Percentiles rank a stretch among this genome's conserved stretches.
These are phyloP conservation scores for Camelus dromedarius DNA, from an alignment of 2,113 vertebrate species.

Conservation along the genomic window DNA sequence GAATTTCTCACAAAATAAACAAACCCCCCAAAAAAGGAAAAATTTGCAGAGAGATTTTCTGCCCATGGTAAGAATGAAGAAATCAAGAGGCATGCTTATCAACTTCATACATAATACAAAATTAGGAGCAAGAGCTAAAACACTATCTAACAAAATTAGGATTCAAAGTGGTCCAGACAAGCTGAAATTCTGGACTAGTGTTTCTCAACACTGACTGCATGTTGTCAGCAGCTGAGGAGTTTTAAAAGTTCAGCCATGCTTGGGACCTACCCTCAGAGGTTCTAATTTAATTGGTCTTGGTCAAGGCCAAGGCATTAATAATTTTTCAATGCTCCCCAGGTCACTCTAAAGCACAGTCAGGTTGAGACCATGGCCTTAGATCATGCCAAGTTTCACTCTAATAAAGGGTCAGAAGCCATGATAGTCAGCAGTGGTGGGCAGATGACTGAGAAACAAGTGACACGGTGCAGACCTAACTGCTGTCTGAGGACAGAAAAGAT, in stretches of 20 bases:
- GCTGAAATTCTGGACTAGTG: background rate
- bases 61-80: background rate
- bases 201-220: background rate
- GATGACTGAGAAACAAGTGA: background rate
- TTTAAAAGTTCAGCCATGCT: background rate
- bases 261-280: background rate
- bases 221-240: background rate
- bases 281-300: conserved; percentile 47
- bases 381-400: background rate
- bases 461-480: background rate
- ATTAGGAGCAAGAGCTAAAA: background rate
- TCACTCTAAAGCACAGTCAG: conserved; percentile 15
- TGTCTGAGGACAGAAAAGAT: background rate
- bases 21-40: background rate
- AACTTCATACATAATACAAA: conserved; percentile 32
- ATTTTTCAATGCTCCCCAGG: background rate
- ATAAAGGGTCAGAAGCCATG: background rate
- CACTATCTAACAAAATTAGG: background rate
- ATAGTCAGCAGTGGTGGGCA: background rate
- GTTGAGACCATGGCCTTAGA: background rate
- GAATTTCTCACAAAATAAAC: background rate
- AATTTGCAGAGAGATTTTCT: background rate
- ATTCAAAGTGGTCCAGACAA: background rate
- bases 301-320: conserved; percentile 7
- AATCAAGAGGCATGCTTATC: background rate